Evolutionary conservation across 2,888 invertebrate genomes (phyloP).

Genomic region (Chrysolina americana): DNA sequence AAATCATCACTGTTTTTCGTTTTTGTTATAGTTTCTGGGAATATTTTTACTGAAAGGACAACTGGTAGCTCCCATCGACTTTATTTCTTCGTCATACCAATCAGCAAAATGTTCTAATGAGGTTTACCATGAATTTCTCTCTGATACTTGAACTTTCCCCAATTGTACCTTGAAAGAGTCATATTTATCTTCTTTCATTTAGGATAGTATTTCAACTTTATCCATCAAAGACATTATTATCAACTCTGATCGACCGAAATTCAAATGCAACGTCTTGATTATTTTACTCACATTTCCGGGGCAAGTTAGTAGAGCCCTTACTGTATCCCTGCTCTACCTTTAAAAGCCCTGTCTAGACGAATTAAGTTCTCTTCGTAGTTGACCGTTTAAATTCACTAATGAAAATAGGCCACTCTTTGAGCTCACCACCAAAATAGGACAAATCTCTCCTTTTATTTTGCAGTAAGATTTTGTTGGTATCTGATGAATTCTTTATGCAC

Average conservation of each 20-base stretch:
- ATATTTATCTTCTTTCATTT: background rate
- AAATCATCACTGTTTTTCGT: background rate
- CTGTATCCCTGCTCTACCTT: slow-evolving; percentile 13
- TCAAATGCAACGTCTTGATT: slow-evolving; percentile 18
- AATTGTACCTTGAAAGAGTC: slow-evolving; percentile 1
- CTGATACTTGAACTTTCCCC: background rate
- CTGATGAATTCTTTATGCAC: too few species aligned
- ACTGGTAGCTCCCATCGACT: background rate
- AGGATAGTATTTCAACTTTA: background rate
- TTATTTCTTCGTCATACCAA: slow-evolving; percentile 21
- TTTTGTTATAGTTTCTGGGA: background rate
- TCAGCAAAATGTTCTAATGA: slow-evolving; percentile 17
- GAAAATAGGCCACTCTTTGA: too few species aligned
- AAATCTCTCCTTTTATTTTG: too few species aligned
- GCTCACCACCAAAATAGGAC: too few species aligned
- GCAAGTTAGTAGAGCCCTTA: slow-evolving; percentile 5
- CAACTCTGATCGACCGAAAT: slow-evolving; percentile 6
- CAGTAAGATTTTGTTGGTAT: too few species aligned
- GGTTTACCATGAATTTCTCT: background rate
- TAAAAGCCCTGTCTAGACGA: slow-evolving; percentile 5
- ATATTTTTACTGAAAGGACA: background rate
- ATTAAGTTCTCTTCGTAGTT: slow-evolving; percentile 16
- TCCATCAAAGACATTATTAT: slow-evolving; percentile 11
- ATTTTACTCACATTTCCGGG: slow-evolving; percentile 5
- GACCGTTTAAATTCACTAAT: slow-evolving; percentile 4